Evolutionary conservation across 2,888 invertebrate species (phyloP).

Genomic region (Oxyteleia sp.): DNA sequence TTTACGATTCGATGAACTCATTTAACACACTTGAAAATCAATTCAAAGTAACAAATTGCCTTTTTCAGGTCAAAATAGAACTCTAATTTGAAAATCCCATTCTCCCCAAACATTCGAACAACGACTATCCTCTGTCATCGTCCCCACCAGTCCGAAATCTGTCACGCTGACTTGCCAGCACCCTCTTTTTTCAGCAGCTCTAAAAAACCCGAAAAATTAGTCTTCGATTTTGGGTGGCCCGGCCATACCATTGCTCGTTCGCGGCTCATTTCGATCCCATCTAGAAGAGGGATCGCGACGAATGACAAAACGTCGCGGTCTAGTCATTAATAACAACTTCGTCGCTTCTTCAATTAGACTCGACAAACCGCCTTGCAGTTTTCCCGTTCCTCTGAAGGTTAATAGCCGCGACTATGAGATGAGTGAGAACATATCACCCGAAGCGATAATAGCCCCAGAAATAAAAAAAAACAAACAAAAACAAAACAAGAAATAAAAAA

Average conservation of each 20-base stretch:
- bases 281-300: constrained; percentile 78
- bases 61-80: neutral
- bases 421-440: constrained; percentile 40
- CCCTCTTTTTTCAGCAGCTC: constrained; percentile 8
- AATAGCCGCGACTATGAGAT: constrained; percentile 49
- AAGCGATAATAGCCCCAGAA: constrained; percentile 26
- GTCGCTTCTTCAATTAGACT: constrained; percentile 87
- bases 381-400: constrained; percentile 71
- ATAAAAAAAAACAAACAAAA: neutral
- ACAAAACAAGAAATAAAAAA: neutral
- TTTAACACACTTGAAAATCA: too few species aligned
- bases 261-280: constrained; percentile 77
- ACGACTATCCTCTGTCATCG: constrained; percentile 8
- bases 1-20: too few species aligned
- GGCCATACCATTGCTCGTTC: constrained; percentile 65
- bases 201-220: constrained; percentile 44
- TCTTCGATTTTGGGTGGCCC: constrained; percentile 58
- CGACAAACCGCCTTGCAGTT: constrained; percentile 76
- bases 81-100: too few species aligned
- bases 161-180: neutral
- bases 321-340: constrained; percentile 86
- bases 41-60: neutral
- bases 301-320: constrained; percentile 83
- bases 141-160: neutral
- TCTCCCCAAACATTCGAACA: neutral